Conservation (phyloP, 1,140 invertebrate genomes). For the Stratiolaelaps scimitus region DNA sequence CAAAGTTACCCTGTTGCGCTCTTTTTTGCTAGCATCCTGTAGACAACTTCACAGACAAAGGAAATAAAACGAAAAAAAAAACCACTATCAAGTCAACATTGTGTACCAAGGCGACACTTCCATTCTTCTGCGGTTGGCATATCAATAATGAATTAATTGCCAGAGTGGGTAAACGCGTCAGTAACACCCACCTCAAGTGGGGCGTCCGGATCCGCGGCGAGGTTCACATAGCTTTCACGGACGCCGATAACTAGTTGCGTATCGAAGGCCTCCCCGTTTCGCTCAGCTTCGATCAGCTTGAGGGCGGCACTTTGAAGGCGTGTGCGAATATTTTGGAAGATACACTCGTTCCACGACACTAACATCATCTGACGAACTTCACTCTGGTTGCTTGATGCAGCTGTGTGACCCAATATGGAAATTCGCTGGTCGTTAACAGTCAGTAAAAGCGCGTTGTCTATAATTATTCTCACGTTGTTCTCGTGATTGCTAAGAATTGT, state of each 20-base stretch:
- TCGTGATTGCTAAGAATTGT: too few relatives aligned
- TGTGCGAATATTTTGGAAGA: slow-evolving; percentile 85
- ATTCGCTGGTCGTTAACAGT: too few relatives aligned
- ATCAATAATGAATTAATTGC: not conserved
- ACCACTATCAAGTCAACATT: too few relatives aligned
- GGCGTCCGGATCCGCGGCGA: not conserved
- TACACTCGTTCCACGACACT: slow-evolving; percentile 93
- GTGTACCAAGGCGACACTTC: too few relatives aligned
- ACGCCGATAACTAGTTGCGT: slow-evolving; percentile 93
- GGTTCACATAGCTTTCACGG: slow-evolving; percentile 62
- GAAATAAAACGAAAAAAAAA: too few relatives aligned
- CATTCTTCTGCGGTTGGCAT: too few relatives aligned
- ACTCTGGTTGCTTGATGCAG: slow-evolving; percentile 6
- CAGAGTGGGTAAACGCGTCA: not conserved
- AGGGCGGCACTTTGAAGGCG: slow-evolving; percentile 88
- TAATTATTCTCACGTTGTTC: too few relatives aligned
- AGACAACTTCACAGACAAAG: too few relatives aligned
- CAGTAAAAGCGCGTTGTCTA: too few relatives aligned
- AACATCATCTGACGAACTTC: slow-evolving; percentile 65
- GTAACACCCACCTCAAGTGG: not conserved
- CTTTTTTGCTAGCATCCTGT: too few relatives aligned
- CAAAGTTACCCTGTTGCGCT: too few relatives aligned
- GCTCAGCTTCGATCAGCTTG: slow-evolving; percentile 87
- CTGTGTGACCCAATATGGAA: too few relatives aligned
- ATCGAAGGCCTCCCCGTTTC: slow-evolving; percentile 94